Conservation (phyloP, 2,888 invertebrate genomes). For the Crematogaster levior region DNA sequence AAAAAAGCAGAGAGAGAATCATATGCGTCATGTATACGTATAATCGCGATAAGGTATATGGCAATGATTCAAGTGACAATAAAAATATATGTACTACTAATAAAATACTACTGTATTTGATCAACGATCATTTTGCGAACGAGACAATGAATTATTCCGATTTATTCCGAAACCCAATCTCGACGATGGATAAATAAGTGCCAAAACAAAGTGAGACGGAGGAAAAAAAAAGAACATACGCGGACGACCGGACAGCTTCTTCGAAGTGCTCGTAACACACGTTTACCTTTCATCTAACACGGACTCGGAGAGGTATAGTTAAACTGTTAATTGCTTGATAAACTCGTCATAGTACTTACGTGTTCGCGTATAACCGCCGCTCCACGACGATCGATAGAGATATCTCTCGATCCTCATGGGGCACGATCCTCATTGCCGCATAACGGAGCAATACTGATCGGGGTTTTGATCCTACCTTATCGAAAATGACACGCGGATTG, state of each 20-base stretch:
- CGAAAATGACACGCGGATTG: conserved; percentile 54
- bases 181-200: neutral
- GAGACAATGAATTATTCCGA: neutral
- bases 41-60: conserved; percentile 39
- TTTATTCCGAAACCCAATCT: conserved; percentile 15
- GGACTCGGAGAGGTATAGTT: conserved; percentile 57
- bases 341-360: conserved; percentile 70
- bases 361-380: conserved; percentile 61
- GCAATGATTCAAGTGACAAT: conserved; percentile 17
- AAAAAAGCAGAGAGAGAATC: conserved; percentile 55
- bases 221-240: conserved; percentile 9
- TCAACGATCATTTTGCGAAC: conserved; percentile 22
- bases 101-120: conserved; percentile 9
- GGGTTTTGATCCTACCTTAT: conserved; percentile 71
- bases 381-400: conserved; percentile 62
- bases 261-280: conserved; percentile 59
- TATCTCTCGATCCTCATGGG: conserved; percentile 64
- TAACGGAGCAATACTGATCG: conserved; percentile 63
- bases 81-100: neutral
- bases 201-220: neutral
- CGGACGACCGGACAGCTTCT: conserved; percentile 66
- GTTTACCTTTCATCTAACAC: conserved; percentile 68
- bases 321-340: conserved; percentile 63
- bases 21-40: conserved; percentile 38
- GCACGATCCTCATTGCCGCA: conserved; percentile 44